Percentiles rank a stretch among this genome's conserved stretches.
phyloP scores from a whole-genome alignment of 2,888 invertebrate genomes.

The Cantharis rustica region DNA sequence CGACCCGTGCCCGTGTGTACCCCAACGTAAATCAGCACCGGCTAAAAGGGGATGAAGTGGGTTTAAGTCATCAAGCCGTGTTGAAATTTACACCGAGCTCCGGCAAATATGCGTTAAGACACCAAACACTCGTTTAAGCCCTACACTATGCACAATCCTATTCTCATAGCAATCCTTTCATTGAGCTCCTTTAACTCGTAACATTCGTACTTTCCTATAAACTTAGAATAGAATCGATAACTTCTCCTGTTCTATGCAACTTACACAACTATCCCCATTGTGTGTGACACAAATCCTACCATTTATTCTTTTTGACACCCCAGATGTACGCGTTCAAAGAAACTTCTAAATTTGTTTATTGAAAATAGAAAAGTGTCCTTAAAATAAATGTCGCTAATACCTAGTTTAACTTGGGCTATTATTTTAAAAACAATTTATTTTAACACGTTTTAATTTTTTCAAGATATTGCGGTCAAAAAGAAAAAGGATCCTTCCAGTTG shows the following conservation, averaged over 20 bases:
- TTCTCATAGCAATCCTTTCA: slow-evolving; percentile 29
- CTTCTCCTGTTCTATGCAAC: slow-evolving; percentile 9
- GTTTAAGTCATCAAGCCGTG: slow-evolving; percentile 56
- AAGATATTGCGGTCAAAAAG: slow-evolving; percentile 42
- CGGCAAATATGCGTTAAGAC: slow-evolving; percentile 40
- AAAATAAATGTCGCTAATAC: background rate
- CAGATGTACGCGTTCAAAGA: background rate
- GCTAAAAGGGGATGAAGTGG: slow-evolving; percentile 55
- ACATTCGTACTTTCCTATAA: slow-evolving; percentile 21
- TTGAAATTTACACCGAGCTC: slow-evolving; percentile 51
- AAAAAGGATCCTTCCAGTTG: slow-evolving; percentile 59
- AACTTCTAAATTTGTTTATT: slow-evolving; percentile 5
- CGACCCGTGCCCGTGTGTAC: slow-evolving; percentile 52
- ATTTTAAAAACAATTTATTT: background rate
- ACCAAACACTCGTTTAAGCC: slow-evolving; percentile 31
- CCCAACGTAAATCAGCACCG: slow-evolving; percentile 57
- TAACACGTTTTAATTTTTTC: background rate
- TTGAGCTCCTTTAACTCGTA: slow-evolving; percentile 24
- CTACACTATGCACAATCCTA: slow-evolving; percentile 20
- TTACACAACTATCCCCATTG: slow-evolving; percentile 17
- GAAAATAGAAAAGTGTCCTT: background rate
- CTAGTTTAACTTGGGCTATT: background rate
- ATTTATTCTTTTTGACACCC: slow-evolving; percentile 12
- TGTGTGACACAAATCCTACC: slow-evolving; percentile 9
- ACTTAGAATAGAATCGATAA: slow-evolving; percentile 21